phyloP scores from a whole-genome alignment of 2,888 invertebrate genomes.

The Stictocephala bisonia region DNA sequence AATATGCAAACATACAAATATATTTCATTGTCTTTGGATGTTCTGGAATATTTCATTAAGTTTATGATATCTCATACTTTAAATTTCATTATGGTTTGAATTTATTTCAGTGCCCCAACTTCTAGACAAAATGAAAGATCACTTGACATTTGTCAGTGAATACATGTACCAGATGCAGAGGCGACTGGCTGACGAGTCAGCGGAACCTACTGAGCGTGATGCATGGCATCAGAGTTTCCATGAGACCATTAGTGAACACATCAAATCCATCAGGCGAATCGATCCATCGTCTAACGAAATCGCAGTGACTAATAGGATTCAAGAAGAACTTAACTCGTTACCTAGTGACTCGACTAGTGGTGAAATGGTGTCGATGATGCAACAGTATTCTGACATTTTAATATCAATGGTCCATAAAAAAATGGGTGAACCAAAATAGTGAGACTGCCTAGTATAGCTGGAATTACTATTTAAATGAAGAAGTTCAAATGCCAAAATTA shows the following conservation, averaged over 20 bases:
- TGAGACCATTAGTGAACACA: conserved; percentile 64
- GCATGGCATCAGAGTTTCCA: conserved; percentile 52
- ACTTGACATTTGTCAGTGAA: conserved; percentile 63
- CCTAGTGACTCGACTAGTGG: conserved; percentile 56
- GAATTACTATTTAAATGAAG: neutral
- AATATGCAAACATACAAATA: no score
- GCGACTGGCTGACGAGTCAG: conserved; percentile 70
- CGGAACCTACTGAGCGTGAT: conserved; percentile 62
- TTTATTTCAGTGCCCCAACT: conserved; percentile 66
- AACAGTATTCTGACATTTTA: conserved; percentile 72
- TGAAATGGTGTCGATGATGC: conserved; percentile 70
- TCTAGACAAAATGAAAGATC: conserved; percentile 62
- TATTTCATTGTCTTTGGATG: no score
- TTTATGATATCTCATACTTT: no score
- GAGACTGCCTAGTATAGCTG: neutral
- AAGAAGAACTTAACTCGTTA: conserved; percentile 53
- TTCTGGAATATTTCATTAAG: no score
- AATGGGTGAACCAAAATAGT: conserved; percentile 62
- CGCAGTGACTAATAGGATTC: conserved; percentile 64
- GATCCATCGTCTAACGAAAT: neutral
- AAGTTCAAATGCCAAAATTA: conserved; percentile 38
- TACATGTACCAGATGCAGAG: conserved; percentile 70
- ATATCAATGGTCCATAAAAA: conserved; percentile 72
- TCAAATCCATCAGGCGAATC: neutral
- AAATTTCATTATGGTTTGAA: no score